Conservation (phyloP, 2,797 vertebrate species). For the Parauchenoglanis ngamensis region DNA sequence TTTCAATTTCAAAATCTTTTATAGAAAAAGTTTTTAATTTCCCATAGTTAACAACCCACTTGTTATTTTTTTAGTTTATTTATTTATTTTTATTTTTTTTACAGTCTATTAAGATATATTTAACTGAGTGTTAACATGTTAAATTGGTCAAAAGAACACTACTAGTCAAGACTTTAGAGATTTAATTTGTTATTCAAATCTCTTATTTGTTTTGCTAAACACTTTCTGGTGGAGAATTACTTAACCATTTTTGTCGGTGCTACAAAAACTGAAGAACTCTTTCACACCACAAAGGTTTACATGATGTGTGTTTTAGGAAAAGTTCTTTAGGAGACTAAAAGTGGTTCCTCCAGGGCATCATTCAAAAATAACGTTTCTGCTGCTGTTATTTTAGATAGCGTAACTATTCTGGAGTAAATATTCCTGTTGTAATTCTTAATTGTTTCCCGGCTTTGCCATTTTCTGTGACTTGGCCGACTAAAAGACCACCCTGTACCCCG, state of each 20-base stretch:
- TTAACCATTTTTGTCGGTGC: neutral
- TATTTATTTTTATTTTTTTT: neutral
- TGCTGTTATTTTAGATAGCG: neutral
- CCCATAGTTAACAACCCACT: neutral
- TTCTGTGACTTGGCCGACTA: constrained; percentile 12
- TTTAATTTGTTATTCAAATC: neutral
- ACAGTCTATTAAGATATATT: neutral
- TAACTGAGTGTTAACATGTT: neutral
- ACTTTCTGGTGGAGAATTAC: neutral
- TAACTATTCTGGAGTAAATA: constrained; percentile 9
- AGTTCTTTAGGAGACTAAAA: neutral
- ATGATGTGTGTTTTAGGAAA: no score
- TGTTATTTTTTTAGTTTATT: neutral
- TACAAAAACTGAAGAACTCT: neutral
- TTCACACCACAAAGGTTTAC: neutral
- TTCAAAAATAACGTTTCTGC: neutral
- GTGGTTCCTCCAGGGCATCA: neutral
- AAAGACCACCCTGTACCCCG: constrained; percentile 46
- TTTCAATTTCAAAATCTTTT: neutral
- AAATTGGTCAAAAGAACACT: neutral
- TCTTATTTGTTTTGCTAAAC: neutral
- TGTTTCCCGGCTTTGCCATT: constrained; percentile 22
- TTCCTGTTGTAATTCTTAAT: neutral
- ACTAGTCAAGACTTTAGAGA: neutral
- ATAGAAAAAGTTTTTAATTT: neutral